Conservation (phyloP, 2,113 vertebrate species). For the Chloebia gouldiae region DNA sequence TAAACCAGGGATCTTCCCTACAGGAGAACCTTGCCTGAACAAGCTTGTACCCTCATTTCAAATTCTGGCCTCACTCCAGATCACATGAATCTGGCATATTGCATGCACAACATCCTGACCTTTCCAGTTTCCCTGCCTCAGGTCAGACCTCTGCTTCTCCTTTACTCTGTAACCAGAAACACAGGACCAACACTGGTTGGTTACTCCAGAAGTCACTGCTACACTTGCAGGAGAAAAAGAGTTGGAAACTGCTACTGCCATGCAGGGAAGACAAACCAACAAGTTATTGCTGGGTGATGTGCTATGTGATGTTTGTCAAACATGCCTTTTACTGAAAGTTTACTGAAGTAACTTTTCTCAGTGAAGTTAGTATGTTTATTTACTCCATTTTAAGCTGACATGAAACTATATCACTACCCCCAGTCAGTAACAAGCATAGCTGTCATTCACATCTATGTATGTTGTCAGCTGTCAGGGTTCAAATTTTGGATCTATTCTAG, state of each 20-base stretch:
- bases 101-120: accelerated
- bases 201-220: background rate
- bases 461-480: background rate
- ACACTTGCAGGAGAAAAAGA: background rate
- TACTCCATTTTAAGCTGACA: background rate
- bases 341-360: background rate
- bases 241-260: background rate
- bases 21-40: background rate
- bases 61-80: background rate
- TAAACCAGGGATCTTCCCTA: background rate
- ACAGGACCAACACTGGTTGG: background rate
- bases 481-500: background rate
- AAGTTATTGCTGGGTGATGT: background rate
- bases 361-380: background rate
- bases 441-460: accelerated
- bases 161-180: background rate
- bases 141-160: background rate
- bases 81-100: background rate
- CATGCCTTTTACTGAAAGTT: background rate
- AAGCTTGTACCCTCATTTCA: background rate
- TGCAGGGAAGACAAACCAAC: background rate
- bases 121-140: background rate
- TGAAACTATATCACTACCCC: background rate
- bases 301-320: background rate
- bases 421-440: background rate